These are phyloP conservation scores for Prosapia bicincta DNA, from an alignment of 2,888 invertebrate genomes.

Conservation along the genomic window DNA sequence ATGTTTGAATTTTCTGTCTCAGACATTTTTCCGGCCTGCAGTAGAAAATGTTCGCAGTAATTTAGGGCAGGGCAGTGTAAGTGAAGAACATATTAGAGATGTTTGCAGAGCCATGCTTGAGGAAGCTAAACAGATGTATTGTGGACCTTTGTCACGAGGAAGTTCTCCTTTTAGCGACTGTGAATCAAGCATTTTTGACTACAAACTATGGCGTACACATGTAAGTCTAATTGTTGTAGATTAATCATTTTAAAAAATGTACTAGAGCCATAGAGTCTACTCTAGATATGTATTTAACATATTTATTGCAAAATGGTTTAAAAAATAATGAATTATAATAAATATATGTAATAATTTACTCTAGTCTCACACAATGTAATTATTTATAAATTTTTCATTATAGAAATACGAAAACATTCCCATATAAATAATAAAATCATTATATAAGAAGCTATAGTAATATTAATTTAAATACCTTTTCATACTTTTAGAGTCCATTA, in stretches of 20 bases:
- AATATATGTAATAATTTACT: too few relatives aligned
- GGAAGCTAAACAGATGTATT: conserved; percentile 59
- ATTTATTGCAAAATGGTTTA: neutral
- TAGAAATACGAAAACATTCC: too few relatives aligned
- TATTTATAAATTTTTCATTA: too few relatives aligned
- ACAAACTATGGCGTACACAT: conserved; percentile 18
- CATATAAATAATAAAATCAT: too few relatives aligned
- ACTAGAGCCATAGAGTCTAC: neutral
- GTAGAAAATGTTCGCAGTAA: conserved; percentile 72
- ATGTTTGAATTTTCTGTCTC: too few relatives aligned
- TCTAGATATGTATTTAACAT: neutral
- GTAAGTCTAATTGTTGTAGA: conserved; percentile 3
- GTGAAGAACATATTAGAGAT: conserved; percentile 66
- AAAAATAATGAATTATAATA: neutral
- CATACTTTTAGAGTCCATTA: conserved; percentile 50
- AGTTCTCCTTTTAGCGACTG: conserved; percentile 29
- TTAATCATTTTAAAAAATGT: neutral
- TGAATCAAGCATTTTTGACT: conserved; percentile 24
- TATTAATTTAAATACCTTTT: conserved; percentile 36
- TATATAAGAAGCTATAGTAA: too few relatives aligned
- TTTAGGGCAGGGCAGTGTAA: conserved; percentile 69
- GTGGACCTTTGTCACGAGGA: conserved; percentile 39
- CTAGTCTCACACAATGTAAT: too few relatives aligned
- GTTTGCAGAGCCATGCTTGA: conserved; percentile 76
- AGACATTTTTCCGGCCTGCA: conserved; percentile 79